Percentiles rank a stretch among this genome's conserved stretches.
Evolutionary conservation across 2,888 invertebrate genomes (phyloP).

Genomic region (Lycocerus yunnanus): DNA sequence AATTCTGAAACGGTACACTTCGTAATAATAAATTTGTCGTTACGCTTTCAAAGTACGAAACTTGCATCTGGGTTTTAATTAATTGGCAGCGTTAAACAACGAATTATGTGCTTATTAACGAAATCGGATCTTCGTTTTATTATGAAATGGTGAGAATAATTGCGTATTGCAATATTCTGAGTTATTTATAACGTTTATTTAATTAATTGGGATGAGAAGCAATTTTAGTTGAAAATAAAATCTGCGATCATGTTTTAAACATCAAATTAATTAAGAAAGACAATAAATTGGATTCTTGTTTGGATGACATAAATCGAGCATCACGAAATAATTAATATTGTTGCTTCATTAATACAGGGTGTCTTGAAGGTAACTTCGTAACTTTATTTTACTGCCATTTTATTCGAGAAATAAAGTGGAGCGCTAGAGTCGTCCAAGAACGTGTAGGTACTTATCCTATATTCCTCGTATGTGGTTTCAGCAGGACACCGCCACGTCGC

Average conservation of each 20-base stretch:
- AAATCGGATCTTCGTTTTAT: neutral
- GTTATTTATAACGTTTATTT: neutral
- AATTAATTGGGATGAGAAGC: neutral
- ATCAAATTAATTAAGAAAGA: neutral
- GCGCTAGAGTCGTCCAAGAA: no score
- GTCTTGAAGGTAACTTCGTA: no score
- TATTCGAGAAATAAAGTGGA: no score
- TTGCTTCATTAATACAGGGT: no score
- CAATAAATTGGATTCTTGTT: neutral
- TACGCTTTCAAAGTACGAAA: neutral
- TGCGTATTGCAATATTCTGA: neutral
- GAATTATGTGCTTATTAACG: neutral
- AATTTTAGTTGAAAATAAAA: neutral
- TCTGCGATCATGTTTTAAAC: neutral
- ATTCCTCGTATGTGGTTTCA: no score
- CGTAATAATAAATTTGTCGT: neutral
- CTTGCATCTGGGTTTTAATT: neutral
- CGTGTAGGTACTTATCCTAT: no score
- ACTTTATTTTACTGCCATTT: no score
- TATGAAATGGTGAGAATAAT: neutral
- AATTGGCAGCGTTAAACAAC: neutral
- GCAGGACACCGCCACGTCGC: no score
- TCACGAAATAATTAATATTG: neutral
- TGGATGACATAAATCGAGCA: neutral
- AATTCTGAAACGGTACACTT: neutral